phyloP scores from a whole-genome alignment of 2,797 vertebrate genomes.

The Sphenopsis melanotis region DNA sequence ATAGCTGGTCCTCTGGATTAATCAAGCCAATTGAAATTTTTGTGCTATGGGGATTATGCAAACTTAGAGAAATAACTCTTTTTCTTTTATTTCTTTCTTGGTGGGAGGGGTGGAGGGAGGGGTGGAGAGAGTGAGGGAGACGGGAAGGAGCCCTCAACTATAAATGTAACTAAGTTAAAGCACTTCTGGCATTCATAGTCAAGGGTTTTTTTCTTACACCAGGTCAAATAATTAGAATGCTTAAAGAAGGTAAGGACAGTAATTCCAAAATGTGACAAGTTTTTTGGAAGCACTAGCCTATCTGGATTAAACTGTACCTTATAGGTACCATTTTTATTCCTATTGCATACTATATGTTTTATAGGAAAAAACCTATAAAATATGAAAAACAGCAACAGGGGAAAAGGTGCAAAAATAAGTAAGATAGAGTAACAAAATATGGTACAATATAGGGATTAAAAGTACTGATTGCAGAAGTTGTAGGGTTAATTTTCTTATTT shows the following conservation, averaged over 20 bases:
- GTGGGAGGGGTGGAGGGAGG: no score
- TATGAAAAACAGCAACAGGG: neutral
- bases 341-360: neutral
- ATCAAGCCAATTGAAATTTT: conserved; percentile 54
- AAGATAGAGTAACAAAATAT: neutral
- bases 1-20: conserved; percentile 37
- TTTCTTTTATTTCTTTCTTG: neutral
- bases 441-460: neutral
- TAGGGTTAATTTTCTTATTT: neutral
- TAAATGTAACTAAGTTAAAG: conserved; percentile 24
- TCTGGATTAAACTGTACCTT: neutral
- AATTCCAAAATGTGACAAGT: neutral
- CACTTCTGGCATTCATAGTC: neutral
- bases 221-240: conserved; percentile 6
- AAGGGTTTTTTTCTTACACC: neutral
- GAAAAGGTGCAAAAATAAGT: neutral
- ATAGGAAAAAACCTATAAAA: neutral
- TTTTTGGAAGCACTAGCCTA: neutral
- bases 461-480: neutral
- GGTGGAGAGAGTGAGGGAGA: neutral
- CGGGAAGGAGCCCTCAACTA: neutral
- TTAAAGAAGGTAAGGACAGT: neutral
- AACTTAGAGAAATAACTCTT: neutral
- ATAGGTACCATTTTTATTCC: neutral
- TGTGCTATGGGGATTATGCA: conserved; percentile 12